A percentile compares a stretch with the other conserved stretches of the same genome.
phyloP scores from a whole-genome alignment of 2,888 invertebrate genomes.

The Ormyrus labotus region DNA sequence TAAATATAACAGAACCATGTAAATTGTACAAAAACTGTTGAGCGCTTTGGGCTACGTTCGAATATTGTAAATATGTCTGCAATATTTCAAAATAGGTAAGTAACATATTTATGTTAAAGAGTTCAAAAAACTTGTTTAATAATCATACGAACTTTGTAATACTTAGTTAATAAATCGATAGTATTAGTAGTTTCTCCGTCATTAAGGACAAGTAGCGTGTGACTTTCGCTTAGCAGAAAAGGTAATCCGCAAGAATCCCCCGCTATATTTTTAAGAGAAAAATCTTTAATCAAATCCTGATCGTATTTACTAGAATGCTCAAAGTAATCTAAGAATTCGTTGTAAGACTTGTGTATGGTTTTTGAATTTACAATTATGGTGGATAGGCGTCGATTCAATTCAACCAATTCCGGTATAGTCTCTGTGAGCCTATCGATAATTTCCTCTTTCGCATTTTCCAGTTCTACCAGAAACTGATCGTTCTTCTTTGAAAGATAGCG shows the following conservation, averaged over 20 bases:
- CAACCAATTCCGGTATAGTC: constrained; percentile 13
- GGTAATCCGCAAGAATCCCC: constrained; percentile 6
- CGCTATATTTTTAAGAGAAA: background rate
- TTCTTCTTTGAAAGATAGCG: background rate
- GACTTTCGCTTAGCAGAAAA: background rate
- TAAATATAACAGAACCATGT: background rate
- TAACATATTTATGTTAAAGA: background rate
- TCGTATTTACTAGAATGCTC: constrained; percentile 20
- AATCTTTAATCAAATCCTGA: background rate
- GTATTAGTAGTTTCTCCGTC: background rate
- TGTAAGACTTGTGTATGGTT: background rate
- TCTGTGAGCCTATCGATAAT: background rate
- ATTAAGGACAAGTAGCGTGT: background rate
- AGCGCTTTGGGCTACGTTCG: background rate
- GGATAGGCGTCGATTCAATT: constrained; percentile 8
- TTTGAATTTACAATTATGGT: constrained; percentile 5
- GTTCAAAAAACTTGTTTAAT: background rate
- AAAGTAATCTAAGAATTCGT: background rate
- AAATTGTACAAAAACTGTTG: constrained; percentile 19
- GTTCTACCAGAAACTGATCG: background rate
- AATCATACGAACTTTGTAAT: background rate
- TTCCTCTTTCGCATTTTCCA: background rate
- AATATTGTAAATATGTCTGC: background rate
- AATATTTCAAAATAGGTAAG: background rate
- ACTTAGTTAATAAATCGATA: background rate